phyloP scores from a whole-genome alignment of 2,113 vertebrate genomes.

The Nansenia antarctica region DNA sequence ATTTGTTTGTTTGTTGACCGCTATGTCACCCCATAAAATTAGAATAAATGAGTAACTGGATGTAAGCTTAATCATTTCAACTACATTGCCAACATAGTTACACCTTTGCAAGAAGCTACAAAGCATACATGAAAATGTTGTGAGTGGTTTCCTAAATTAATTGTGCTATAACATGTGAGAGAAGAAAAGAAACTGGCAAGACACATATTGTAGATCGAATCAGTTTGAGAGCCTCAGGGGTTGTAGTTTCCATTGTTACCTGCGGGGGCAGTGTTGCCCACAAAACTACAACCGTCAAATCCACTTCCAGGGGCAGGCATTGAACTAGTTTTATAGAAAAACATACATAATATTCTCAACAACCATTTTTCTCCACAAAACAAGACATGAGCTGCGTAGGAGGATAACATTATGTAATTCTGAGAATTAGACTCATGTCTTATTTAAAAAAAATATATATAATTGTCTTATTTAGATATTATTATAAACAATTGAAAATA shows the following conservation, averaged over 20 bases:
- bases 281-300: slow-evolving; percentile 16
- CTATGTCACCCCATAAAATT: not conserved
- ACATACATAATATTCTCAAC: not conserved
- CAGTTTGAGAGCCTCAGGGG: not conserved
- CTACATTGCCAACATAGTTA: not conserved
- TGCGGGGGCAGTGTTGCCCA: slow-evolving; percentile 41
- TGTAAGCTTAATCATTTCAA: not conserved
- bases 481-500: too few species aligned
- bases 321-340: not conserved
- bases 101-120: not conserved
- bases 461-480: too few species aligned
- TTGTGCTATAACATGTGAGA: not conserved
- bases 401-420: too few species aligned
- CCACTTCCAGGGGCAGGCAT: not conserved
- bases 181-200: not conserved
- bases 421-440: too few species aligned
- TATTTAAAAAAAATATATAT: too few species aligned
- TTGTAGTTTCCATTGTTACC: not conserved
- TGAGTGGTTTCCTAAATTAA: not conserved
- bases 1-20: not conserved
- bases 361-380: too few species aligned
- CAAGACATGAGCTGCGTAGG: too few species aligned
- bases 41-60: not conserved
- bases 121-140: not conserved
- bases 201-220: not conserved